Base-by-base conservation (phyloP, 2,888 invertebrate genomes). In the Blera fallax region DNA sequence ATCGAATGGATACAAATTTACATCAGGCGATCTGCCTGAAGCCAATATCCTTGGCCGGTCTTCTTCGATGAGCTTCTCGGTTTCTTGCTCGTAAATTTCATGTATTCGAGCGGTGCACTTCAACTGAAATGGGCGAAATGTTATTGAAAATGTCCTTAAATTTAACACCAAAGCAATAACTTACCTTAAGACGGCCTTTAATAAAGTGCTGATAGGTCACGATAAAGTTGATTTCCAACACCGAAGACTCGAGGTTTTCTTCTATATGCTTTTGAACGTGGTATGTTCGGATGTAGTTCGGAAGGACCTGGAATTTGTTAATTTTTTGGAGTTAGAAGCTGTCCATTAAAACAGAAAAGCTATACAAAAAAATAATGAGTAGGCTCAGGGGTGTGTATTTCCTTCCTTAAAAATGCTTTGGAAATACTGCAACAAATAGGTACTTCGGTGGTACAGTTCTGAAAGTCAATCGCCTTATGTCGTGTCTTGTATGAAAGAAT, bases 11-110 rank as follows among this genome's bases (percentile, higher is more conserved):
- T 90, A 92, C 84, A 91, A 89, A 58, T 90, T 91, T 80, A 90
- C 89, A 69, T 92, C 91, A 1, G 92, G 92, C 8, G 92, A 92
- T 65, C 91, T 89, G 1, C 92, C 92, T 0, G 92, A 92, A 8
- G 92, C 92, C 80, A 92, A 87, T 67, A 92, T 91, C n/a, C 92
- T 89, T 3, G 92, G 92, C 48, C 90, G 90, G 89, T 92, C 92
- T 79, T 92, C 92, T 79, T 92, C 92, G 24, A 92, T 90, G 1
- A 90, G 72, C 81, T 91, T 91, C 54, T 92, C 92, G 10, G 90
- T 89, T 80, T 91, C 91, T 73, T 91, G 91, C 7, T 90, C 90
- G 87, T 92, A 92, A 48, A 92, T 91, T 16, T 90, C 89, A 78
- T 92, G 91, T 60, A 92, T 92, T 34, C 90, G 90, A 6, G 92